Percentiles rank a stretch among this genome's conserved stretches.
Conservation (phyloP, 2,797 vertebrate genomes). For the Morelia viridis region DNA sequence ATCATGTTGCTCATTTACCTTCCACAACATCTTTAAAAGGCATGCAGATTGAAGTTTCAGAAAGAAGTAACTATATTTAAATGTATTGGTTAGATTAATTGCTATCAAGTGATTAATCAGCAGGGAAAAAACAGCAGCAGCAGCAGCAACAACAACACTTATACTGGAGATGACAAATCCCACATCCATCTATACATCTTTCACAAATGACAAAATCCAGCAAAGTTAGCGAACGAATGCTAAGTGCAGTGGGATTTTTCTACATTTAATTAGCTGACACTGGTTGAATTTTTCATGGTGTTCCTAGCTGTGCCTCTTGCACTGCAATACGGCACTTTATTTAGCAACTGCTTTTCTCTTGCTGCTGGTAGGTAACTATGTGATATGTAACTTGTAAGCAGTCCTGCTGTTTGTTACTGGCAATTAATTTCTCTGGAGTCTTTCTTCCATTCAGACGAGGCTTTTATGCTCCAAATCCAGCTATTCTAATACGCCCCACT, state of each 20-base stretch:
- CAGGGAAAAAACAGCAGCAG: too few relatives aligned
- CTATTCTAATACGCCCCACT: slow-evolving; percentile 94
- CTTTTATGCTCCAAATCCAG: slow-evolving; percentile 99
- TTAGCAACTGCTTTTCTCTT: slow-evolving; percentile 76
- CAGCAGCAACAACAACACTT: neutral
- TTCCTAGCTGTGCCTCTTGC: slow-evolving; percentile 62
- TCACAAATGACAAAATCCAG: neutral
- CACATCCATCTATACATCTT: neutral
- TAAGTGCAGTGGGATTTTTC: neutral
- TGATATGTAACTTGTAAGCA: slow-evolving; percentile 95
- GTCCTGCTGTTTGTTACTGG: slow-evolving; percentile 99
- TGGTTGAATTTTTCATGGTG: slow-evolving; percentile 47
- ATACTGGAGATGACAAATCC: neutral
- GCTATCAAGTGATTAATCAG: neutral
- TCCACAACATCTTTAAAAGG: neutral
- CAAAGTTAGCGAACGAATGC: neutral
- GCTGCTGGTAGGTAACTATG: slow-evolving; percentile 91
- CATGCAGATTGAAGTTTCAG: neutral
- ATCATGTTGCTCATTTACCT: neutral
- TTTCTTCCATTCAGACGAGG: slow-evolving; percentile 95
- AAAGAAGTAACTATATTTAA: neutral
- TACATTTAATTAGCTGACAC: slow-evolving; percentile 44
- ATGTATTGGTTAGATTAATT: neutral
- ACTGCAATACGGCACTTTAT: slow-evolving; percentile 64
- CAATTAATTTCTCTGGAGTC: slow-evolving; percentile 99